A percentile compares a stretch with the other conserved stretches of the same genome.
Evolutionary conservation across 2,888 invertebrate species (phyloP).

Genomic region (Omphaloscelis lunosa): DNA sequence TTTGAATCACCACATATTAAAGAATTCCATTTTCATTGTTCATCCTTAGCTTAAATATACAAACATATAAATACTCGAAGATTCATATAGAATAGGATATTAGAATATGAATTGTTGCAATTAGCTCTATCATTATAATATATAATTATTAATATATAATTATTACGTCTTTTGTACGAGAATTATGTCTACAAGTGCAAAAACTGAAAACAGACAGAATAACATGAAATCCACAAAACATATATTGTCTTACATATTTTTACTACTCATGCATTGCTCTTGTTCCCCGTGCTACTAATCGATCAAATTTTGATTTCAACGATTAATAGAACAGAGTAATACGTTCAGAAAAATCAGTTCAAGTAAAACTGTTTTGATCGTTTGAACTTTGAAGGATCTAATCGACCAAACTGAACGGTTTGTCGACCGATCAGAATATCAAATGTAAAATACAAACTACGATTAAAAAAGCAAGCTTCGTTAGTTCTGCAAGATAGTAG

Average conservation of each 20-base stretch:
- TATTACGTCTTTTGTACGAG: constrained; percentile 66
- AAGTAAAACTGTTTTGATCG: constrained; percentile 11
- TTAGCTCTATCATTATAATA: constrained; percentile 56
- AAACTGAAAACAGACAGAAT: constrained; percentile 73
- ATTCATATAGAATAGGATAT: constrained; percentile 62
- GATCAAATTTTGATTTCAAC: constrained; percentile 29
- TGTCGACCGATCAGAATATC: constrained; percentile 1
- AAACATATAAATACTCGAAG: constrained; percentile 44
- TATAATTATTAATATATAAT: constrained; percentile 51
- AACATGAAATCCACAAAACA: constrained; percentile 73
- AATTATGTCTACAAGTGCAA: constrained; percentile 67
- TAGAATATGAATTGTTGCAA: constrained; percentile 58
- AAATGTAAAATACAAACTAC: constrained; percentile 30
- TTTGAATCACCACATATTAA: background rate
- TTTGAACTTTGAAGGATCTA: background rate
- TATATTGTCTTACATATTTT: constrained; percentile 23
- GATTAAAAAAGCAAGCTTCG: constrained; percentile 19
- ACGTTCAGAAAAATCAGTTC: constrained; percentile 15
- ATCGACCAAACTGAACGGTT: constrained; percentile 13
- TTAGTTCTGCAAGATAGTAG: background rate
- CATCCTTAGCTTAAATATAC: constrained; percentile 60
- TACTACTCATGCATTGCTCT: constrained; percentile 60
- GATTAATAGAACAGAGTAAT: background rate
- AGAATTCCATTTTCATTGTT: background rate
- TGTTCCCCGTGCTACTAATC: background rate